Conservation (phyloP, 1,140 invertebrate genomes). For the Drosophila sp. region DNA sequence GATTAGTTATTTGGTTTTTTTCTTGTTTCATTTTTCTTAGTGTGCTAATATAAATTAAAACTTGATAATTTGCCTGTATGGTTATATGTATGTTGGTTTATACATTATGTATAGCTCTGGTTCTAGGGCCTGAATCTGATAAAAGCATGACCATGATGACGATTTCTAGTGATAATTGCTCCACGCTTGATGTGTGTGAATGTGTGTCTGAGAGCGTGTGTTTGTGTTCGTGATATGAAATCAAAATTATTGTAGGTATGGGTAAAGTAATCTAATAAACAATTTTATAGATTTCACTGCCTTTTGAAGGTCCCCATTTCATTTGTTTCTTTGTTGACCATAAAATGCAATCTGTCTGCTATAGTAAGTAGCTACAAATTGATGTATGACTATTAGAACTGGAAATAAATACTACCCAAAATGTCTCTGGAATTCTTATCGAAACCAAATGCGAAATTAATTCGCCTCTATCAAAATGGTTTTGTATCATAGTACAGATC, state of each 20-base stretch:
- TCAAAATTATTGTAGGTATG: neutral
- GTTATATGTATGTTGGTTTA: constrained; percentile 39
- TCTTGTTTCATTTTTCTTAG: neutral
- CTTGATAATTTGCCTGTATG: constrained; percentile 72
- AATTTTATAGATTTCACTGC: constrained; percentile 9
- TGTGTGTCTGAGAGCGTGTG: constrained; percentile 2
- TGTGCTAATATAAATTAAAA: constrained; percentile 64
- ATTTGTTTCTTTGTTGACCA: constrained; percentile 5
- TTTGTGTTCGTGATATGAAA: constrained; percentile 9
- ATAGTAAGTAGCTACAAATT: neutral
- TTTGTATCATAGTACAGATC: neutral
- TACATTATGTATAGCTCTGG: constrained; percentile 17
- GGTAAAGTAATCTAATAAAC: constrained; percentile 5
- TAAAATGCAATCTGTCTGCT: constrained; percentile 3
- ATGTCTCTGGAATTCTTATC: neutral
- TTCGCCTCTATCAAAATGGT: neutral
- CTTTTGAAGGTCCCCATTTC: neutral
- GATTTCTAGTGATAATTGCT: constrained; percentile 48
- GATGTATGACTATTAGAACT: too few species aligned
- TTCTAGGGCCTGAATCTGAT: constrained; percentile 32
- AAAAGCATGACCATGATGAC: constrained; percentile 42
- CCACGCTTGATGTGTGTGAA: constrained; percentile 1
- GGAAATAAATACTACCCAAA: too few species aligned
- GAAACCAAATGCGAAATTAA: neutral
- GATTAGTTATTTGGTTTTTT: constrained; percentile 38